These are phyloP conservation scores for Camponotus fellah DNA, from an alignment of 2,888 invertebrate genomes.

Conservation along the genomic window DNA sequence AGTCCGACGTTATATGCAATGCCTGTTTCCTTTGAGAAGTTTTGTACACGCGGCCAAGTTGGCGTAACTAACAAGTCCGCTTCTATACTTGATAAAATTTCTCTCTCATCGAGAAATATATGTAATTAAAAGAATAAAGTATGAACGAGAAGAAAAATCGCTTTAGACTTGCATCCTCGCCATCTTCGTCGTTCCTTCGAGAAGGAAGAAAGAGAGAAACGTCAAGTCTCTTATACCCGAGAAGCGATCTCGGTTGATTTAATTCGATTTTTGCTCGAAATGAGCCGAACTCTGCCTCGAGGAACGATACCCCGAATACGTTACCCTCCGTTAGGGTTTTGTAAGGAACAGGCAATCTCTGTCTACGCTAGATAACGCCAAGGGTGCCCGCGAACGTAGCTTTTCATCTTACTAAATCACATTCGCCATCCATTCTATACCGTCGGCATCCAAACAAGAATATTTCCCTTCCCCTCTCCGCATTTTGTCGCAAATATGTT, in stretches of 20 bases:
- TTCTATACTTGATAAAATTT: background rate
- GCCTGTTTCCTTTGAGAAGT: slow-evolving; percentile 22
- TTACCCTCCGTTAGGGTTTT: slow-evolving; percentile 75
- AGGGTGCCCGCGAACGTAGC: slow-evolving; percentile 72
- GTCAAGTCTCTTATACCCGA: background rate
- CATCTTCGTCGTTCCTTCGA: slow-evolving; percentile 23
- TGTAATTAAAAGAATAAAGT: background rate
- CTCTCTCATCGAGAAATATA: background rate
- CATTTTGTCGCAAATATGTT: slow-evolving; percentile 48
- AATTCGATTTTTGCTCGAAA: slow-evolving; percentile 60
- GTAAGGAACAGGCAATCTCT: slow-evolving; percentile 82
- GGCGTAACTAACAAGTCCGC: slow-evolving; percentile 11
- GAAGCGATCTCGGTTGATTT: slow-evolving; percentile 26
- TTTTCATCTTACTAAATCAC: slow-evolving; percentile 83
- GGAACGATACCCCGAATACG: slow-evolving; percentile 76
- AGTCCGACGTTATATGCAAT: slow-evolving; percentile 32
- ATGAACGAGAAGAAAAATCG: background rate
- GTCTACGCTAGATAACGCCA: slow-evolving; percentile 81
- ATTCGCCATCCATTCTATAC: slow-evolving; percentile 56
- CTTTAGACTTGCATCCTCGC: background rate
- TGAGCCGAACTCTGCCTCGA: slow-evolving; percentile 48
- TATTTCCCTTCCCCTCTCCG: slow-evolving; percentile 26
- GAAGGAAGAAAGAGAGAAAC: background rate
- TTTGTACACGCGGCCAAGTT: background rate
- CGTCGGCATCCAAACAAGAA: slow-evolving; percentile 67